Base-by-base conservation (phyloP, 2,797 vertebrate species). In the Zenarchopterus dispar region DNA sequence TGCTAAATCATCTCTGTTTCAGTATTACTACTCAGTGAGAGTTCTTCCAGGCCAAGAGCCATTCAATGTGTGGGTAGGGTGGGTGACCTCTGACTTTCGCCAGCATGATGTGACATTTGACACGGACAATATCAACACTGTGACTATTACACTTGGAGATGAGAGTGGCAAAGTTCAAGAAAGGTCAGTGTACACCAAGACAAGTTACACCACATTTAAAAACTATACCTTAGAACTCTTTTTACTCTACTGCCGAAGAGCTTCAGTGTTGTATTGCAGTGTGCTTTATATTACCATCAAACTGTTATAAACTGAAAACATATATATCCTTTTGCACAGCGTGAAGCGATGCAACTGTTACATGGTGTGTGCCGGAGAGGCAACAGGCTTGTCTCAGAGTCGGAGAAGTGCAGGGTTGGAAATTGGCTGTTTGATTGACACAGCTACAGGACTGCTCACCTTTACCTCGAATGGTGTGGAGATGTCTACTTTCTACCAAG, bases 111-210 rank as follows among this genome's bases (percentile, higher is more conserved):
- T 73, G 49, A 92, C 78, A 53, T 98, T 98, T 82, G 95, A 98
- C 75, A 77, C 91, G 59, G 95, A 97, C 54, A 90, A 78, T 84
- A 91, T 95, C 73, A 93, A 92, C 44, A 96, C 94, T 0, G 97
- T 98, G 59, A 98, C 95, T 0, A 93, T 98, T 49, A 99, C 97
- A 22, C 92, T 98, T 0, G 97, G 97, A 80, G 96, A 99, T 10
- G 96, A 98, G 49, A 94, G 94, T 82, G 97, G 97, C 28, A 99
- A 98, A 88, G 97, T 99, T 69, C 95, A 95, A 11, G 95, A 98
- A 83, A 99, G 97, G 97, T 99, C 75, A 50, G 94, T 73, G 7
- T 23, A 43, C 22, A 45, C 9, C 1, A 19, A 44, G 24, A 51
- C 19, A 13, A 1, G 45, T 56, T 7, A 8, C 9, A 31, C 26